Percentiles rank a stretch among this genome's conserved stretches.
Evolutionary conservation across 2,113 vertebrate genomes (phyloP).

Genomic region (Phylloscopus whistleri): DNA sequence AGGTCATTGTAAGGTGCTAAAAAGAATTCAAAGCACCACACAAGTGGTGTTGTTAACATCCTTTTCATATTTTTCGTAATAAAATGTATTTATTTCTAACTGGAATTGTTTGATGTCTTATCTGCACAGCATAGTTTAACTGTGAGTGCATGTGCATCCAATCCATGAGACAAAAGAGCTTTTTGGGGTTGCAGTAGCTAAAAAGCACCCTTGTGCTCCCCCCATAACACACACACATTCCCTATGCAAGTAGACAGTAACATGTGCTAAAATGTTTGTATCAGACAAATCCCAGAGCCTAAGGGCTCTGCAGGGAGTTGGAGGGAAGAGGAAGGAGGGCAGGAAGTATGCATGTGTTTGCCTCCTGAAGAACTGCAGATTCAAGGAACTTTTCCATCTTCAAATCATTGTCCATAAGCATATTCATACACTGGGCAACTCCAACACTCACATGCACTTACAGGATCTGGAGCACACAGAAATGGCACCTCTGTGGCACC

Average conservation of each 20-base stretch:
- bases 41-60: neutral
- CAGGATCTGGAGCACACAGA: neutral
- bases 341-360: neutral
- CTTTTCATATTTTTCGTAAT: neutral
- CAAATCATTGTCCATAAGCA: neutral
- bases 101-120: neutral
- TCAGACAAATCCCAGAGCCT: neutral
- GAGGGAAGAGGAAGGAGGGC: neutral
- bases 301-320: neutral
- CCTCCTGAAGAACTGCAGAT: neutral
- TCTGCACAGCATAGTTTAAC: neutral
- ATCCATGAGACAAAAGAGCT: neutral
- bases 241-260: neutral
- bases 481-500: neutral
- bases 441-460: neutral
- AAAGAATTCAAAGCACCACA: neutral
- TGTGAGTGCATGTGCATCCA: neutral
- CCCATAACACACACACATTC: neutral
- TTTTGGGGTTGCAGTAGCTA: neutral
- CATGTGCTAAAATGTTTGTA: neutral
- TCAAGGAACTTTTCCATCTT: neutral
- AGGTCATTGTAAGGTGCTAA: neutral
- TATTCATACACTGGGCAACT: neutral
- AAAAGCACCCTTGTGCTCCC: neutral
- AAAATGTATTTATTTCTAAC: neutral